These are phyloP conservation scores for Mormyrus iriodes DNA, from an alignment of 2,113 vertebrate species.

Conservation along the genomic window DNA sequence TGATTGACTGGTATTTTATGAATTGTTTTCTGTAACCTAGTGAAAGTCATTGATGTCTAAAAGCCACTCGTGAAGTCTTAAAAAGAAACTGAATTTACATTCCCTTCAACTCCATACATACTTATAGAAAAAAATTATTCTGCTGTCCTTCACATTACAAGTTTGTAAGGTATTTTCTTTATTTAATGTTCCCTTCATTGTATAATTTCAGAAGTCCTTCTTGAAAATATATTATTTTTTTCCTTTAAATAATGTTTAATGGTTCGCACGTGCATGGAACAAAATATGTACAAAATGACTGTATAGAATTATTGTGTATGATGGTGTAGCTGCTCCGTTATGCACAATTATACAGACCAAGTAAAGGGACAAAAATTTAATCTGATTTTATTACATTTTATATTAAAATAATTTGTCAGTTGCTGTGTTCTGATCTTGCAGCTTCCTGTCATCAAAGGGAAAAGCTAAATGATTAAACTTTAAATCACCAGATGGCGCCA, in stretches of 20 bases:
- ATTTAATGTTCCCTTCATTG: background rate
- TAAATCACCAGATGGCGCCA: conserved; percentile 20
- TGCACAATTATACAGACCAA: background rate
- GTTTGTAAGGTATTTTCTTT: background rate
- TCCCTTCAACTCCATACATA: background rate
- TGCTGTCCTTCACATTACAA: background rate
- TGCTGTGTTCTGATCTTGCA: background rate
- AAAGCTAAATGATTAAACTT: background rate
- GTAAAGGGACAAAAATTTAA: background rate
- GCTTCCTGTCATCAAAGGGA: background rate
- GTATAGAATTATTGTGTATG: background rate
- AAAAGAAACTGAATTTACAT: background rate
- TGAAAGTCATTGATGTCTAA: background rate
- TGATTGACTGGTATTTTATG: background rate
- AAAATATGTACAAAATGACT: background rate
- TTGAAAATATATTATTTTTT: background rate
- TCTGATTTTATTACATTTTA: background rate
- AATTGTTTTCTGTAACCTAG: background rate
- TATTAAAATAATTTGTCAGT: background rate
- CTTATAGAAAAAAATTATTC: background rate
- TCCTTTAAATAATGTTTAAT: background rate
- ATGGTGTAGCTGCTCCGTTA: background rate
- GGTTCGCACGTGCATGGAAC: background rate
- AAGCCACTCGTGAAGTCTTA: background rate
- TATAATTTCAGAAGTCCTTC: background rate